phyloP scores from a whole-genome alignment of 2,113 vertebrate genomes.

The Burhinus oedicnemus region DNA sequence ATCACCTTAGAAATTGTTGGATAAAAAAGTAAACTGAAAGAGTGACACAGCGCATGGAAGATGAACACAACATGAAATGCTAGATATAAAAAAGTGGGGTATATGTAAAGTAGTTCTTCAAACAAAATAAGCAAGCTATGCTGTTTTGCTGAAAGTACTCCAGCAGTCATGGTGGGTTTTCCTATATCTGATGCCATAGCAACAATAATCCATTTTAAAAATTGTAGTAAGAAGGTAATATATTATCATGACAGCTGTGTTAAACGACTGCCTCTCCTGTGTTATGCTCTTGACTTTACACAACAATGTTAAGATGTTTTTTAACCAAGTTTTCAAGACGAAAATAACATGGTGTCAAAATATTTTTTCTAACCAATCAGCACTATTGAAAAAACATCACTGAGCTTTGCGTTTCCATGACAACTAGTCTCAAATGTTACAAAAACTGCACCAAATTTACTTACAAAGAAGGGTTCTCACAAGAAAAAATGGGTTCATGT shows the following conservation, averaged over 20 bases:
- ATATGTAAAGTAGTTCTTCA: not conserved
- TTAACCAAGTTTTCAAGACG: constrained; percentile 69
- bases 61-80: not conserved
- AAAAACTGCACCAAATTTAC: constrained; percentile 58
- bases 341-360: constrained; percentile 74
- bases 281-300: constrained; percentile 67
- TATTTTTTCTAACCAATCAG: constrained; percentile 75
- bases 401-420: constrained; percentile 68
- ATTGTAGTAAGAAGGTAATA: constrained; percentile 46
- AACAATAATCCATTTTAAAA: constrained; percentile 50
- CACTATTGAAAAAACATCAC: constrained; percentile 69
- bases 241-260: constrained; percentile 50
- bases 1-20: not conserved
- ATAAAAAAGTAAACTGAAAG: not conserved
- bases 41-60: not conserved
- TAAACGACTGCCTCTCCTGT: constrained; percentile 50
- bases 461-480: constrained; percentile 7
- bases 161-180: constrained; percentile 31
- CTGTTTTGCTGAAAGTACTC: not conserved
- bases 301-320: constrained; percentile 69
- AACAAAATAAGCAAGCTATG: not conserved
- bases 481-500: constrained; percentile 16
- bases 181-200: constrained; percentile 53
- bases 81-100: not conserved
- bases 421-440: constrained; percentile 53